phyloP scores from a whole-genome alignment of 37 sponge, comb jelly and placozoan genomes.

The Halisarca cf. caerulea region DNA sequence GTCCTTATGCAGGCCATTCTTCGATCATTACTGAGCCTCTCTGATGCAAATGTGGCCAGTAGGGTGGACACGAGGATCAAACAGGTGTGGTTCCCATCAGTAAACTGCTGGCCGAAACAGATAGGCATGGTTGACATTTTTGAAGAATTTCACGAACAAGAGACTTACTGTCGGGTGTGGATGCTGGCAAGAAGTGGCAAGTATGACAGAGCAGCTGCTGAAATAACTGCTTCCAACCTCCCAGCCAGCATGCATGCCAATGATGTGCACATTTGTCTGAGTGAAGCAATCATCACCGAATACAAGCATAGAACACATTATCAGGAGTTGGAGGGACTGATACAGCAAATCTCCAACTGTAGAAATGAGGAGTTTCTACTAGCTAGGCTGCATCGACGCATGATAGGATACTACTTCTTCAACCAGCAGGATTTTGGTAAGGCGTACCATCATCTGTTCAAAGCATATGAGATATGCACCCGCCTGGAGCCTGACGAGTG shows the following conservation, averaged over 20 bases:
- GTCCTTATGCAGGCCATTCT: not conserved
- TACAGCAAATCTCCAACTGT: not conserved
- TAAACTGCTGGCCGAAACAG: not conserved
- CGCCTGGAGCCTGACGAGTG: slow-evolving; percentile 4
- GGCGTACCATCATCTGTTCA: not conserved
- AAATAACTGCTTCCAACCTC: not conserved
- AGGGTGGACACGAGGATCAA: not conserved
- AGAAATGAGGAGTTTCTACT: not conserved
- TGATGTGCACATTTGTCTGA: not conserved
- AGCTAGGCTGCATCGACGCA: not conserved
- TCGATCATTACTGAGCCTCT: not conserved
- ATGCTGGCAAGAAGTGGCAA: not conserved
- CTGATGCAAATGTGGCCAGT: not conserved
- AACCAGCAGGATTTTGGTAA: not conserved
- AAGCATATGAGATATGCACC: not conserved
- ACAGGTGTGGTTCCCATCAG: slow-evolving; percentile 1
- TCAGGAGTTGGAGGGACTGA: not conserved
- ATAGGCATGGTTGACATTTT: not conserved
- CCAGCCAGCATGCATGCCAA: not conserved
- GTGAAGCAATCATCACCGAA: not conserved
- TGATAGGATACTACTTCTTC: not conserved
- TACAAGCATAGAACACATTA: not conserved
- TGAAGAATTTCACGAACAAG: not conserved
- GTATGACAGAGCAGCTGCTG: not conserved
- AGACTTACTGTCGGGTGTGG: not conserved